Evolutionary conservation across 1,140 invertebrate genomes (phyloP).

Genomic region (Dryas iulia): DNA sequence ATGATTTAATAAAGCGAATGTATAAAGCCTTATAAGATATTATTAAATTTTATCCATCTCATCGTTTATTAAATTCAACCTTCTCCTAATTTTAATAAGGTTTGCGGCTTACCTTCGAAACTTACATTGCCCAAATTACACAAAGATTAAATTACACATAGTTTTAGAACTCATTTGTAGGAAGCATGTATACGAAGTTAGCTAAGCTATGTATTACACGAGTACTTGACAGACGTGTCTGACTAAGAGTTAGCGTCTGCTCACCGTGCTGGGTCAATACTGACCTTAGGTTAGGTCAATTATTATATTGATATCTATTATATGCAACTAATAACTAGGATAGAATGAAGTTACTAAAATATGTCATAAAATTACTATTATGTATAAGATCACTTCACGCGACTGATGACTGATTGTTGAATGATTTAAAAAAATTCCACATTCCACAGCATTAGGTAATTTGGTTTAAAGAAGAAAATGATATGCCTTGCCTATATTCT

Average conservation of each 20-base stretch:
- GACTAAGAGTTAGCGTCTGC: neutral
- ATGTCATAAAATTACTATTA: too few relatives aligned
- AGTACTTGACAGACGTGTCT: neutral
- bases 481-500: too few relatives aligned
- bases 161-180: constrained; percentile 1
- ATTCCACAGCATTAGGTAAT: too few relatives aligned
- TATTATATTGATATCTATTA: neutral
- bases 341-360: too few relatives aligned
- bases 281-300: neutral
- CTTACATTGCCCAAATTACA: constrained; percentile 2
- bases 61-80: neutral
- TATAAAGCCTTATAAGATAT: constrained; percentile 2
- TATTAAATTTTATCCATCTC: constrained; percentile 2
- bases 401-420: too few relatives aligned
- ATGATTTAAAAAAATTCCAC: too few relatives aligned
- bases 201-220: neutral
- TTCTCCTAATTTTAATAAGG: constrained; percentile 1
- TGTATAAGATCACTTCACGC: too few relatives aligned
- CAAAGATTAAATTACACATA: constrained; percentile 9
- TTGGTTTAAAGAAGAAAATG: too few relatives aligned
- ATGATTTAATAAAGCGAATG: constrained; percentile 4
- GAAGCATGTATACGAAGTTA: neutral
- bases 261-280: neutral
- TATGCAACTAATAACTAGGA: neutral
- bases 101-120: constrained; percentile 1